A percentile compares a stretch with the other conserved stretches of the same genome.
Conservation (phyloP, 2,113 vertebrate genomes). For the Laterallus jamaicensis region DNA sequence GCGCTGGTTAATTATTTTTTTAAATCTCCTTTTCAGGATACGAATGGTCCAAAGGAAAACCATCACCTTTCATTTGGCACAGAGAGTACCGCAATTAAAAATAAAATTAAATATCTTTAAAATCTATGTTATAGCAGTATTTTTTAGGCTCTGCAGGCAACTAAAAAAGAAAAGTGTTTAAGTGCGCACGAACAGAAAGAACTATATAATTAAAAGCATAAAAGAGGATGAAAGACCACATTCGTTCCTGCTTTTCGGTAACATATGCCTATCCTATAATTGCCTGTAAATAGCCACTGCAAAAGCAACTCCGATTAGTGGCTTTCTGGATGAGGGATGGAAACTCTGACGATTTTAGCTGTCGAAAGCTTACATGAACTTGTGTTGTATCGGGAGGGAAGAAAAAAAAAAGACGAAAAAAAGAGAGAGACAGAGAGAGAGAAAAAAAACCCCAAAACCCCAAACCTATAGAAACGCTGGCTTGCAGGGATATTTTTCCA, state of each 20-base stretch:
- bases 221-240: not conserved
- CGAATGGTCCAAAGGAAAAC: not conserved
- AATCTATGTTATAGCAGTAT: not conserved
- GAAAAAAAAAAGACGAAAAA: not conserved
- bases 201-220: conserved; percentile 49
- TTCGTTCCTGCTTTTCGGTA: conserved; percentile 22
- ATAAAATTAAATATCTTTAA: not conserved
- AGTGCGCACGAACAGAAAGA: not conserved
- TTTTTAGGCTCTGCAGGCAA: not conserved
- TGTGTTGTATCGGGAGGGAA: not conserved
- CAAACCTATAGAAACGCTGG: conserved; percentile 18
- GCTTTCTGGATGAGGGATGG: conserved; percentile 19
- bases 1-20: not conserved
- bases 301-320: conserved; percentile 13
- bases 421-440: no score
- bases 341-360: conserved; percentile 33
- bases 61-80: not conserved
- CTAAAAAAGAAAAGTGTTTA: not conserved
- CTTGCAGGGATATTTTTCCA: conserved; percentile 56
- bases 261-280: conserved; percentile 6
- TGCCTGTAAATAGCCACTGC: conserved; percentile 42
- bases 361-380: conserved; percentile 30
- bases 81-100: not conserved
- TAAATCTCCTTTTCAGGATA: not conserved
- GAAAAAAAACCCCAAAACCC: not conserved